Evolutionary conservation across 53 echinoderm and acorn worm genomes (phyloP), one percentile per base, ranked within the genome.

Genomic region (Zoroaster sp.): DNA sequence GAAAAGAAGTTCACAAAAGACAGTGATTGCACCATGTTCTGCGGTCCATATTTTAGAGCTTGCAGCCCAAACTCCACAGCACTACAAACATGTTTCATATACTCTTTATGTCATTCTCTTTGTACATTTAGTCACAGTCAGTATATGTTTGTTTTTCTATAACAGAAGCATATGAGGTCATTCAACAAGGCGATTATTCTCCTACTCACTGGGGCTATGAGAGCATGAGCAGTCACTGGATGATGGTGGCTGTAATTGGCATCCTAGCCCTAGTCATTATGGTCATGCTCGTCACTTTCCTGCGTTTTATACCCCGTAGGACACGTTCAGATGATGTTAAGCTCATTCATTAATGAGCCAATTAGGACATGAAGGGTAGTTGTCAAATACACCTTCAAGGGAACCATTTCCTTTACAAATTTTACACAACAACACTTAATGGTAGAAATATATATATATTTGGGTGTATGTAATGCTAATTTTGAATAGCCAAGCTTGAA

Each of bases 221-320:
- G 82, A 66, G 25, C 0, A 4, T 82, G 25, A 33, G 82, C 68
- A n/a, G 41, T 21, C 68, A 82, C 66, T 82, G 82, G 82, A 67
- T 34, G 68, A 82, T 68, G 82, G 66, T 82, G 32, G 66, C 44
- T 6, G 67, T 82, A 11, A 82, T 82, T 18, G 82, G 59, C 23
- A 45, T 82, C 46, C 65, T 82, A 12, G 66, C 82, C 36, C 30
- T 82, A 3, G 34, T 82, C 11, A 41, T 82, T 4, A 66, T 82
- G 82, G 18, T 32, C 33, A 67, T 82, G 68, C 33, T 66, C 40
- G 31, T 28, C 34, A 34, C 43, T 1, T 68, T 82, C 82, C 4
- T 82, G 68, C 68, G 68, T 9, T 25, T 82, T 5, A 1, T 25
- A 7, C 44, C 43, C 0, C 44, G 82, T 18, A 82, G 66, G 68